Percentiles rank a stretch among this genome's conserved stretches.
phyloP scores from a whole-genome alignment of 2,888 invertebrate genomes.

The Epinotia brunnichana region DNA sequence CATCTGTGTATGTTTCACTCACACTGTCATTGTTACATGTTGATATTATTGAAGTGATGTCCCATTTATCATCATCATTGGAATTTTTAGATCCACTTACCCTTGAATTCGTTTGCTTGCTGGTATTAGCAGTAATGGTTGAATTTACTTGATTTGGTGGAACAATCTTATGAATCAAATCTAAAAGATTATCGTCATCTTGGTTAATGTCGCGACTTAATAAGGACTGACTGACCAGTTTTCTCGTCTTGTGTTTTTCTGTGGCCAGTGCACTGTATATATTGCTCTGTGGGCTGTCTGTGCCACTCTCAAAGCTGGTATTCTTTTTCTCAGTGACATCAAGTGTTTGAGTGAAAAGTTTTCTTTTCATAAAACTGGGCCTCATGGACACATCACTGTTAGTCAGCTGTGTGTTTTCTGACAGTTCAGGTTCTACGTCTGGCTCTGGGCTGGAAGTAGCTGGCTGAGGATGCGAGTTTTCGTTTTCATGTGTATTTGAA shows the following conservation, averaged over 20 bases:
- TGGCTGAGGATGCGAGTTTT: slow-evolving; percentile 11
- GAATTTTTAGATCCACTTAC: slow-evolving; percentile 52
- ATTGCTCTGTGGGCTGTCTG: slow-evolving; percentile 64
- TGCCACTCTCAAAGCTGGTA: slow-evolving; percentile 55
- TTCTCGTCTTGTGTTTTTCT: slow-evolving; percentile 71
- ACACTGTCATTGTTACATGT: slow-evolving; percentile 60
- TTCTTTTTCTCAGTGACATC: slow-evolving; percentile 68
- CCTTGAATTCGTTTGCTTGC: slow-evolving; percentile 42
- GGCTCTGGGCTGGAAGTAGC: slow-evolving; percentile 18
- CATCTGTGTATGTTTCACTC: slow-evolving; percentile 77
- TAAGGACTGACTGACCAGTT: slow-evolving; percentile 69
- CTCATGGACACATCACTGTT: slow-evolving; percentile 65
- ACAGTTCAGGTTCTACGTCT: slow-evolving; percentile 42
- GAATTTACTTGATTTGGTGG: slow-evolving; percentile 67
- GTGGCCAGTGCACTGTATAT: slow-evolving; percentile 58
- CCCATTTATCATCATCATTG: slow-evolving; percentile 61
- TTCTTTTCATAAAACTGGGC: slow-evolving; percentile 76
- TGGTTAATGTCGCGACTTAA: slow-evolving; percentile 64
- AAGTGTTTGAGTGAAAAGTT: slow-evolving; percentile 73
- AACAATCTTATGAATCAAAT: slow-evolving; percentile 76
- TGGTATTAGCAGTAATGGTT: slow-evolving; percentile 61
- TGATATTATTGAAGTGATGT: slow-evolving; percentile 65
- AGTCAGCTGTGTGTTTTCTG: slow-evolving; percentile 43
- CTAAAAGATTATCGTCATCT: slow-evolving; percentile 67
- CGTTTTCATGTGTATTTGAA: slow-evolving; percentile 45